Conservation (phyloP, 2,888 invertebrate species). For the Lacanobia wlatinum region DNA sequence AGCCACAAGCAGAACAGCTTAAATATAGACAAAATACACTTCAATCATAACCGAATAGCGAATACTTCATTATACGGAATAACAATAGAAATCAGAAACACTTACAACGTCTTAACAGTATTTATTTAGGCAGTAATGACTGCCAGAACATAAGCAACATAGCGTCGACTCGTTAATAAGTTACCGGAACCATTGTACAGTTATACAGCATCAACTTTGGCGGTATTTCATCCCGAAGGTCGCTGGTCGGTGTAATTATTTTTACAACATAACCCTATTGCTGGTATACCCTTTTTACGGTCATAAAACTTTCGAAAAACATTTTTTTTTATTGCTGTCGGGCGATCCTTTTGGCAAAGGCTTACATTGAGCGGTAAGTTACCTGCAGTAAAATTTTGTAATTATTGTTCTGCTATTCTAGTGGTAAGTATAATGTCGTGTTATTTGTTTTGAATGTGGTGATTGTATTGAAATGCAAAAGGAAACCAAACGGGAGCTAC, state of each 20-base stretch:
- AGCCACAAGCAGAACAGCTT: background rate
- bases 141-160: constrained; percentile 46
- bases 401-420: constrained; percentile 29
- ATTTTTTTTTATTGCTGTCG: constrained; percentile 71
- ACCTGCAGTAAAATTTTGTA: constrained; percentile 36
- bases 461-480: background rate
- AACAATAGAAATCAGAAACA: constrained; percentile 28
- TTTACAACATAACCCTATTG: constrained; percentile 79
- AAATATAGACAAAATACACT: constrained; percentile 19
- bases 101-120: constrained; percentile 34
- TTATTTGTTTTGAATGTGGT: constrained; percentile 4
- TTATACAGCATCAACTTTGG: constrained; percentile 75
- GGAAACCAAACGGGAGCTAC: background rate
- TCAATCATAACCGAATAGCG: constrained; percentile 20
- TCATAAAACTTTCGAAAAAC: constrained; percentile 87
- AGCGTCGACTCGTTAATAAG: constrained; percentile 64
- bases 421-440: background rate
- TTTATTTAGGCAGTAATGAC: constrained; percentile 42
- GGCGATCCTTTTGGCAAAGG: constrained; percentile 18
- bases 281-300: constrained; percentile 79
- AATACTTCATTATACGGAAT: constrained; percentile 26
- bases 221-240: constrained; percentile 73
- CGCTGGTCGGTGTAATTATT: constrained; percentile 77
- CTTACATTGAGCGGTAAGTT: constrained; percentile 36
- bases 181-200: constrained; percentile 71